These are phyloP conservation scores for Oophaga pumilio DNA, from an alignment of 2,113 vertebrate genomes.

Conservation along the genomic window DNA sequence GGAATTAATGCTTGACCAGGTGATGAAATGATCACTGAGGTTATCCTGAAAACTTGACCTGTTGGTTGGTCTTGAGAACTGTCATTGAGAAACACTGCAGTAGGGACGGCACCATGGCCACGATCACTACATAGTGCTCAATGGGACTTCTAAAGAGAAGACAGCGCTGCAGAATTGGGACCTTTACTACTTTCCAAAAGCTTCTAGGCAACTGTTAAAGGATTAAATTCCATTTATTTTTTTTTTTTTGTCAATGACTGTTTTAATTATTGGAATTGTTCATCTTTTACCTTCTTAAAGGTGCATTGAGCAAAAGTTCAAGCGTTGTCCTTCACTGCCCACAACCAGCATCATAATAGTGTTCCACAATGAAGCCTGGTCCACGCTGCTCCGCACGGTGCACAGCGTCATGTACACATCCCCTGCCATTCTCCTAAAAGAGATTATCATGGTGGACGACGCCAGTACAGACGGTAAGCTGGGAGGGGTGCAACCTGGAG, in stretches of 20 bases:
- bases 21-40: no score
- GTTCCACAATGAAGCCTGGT: conserved; percentile 98
- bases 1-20: no score
- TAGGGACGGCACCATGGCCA: no score
- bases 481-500: no score
- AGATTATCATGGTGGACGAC: conserved; percentile 97
- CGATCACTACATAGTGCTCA: no score
- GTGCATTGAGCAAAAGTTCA: conserved; percentile 97
- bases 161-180: no score
- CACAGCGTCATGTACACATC: conserved; percentile 96
- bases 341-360: conserved; percentile 97
- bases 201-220: no score
- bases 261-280: background rate
- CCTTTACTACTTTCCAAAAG: no score
- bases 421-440: conserved; percentile 91
- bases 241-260: background rate
- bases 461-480: conserved; percentile 91
- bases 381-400: conserved; percentile 92
- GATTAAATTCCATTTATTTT: conserved; percentile 8
- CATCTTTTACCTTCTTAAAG: conserved; percentile 67
- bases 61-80: no score
- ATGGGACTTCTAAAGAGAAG: no score
- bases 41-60: no score
- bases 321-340: conserved; percentile 87
- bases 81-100: no score